These are phyloP conservation scores for Sylvilagus floridanus DNA, from an alignment of 2,797 vertebrate genomes.

Conservation along the genomic window DNA sequence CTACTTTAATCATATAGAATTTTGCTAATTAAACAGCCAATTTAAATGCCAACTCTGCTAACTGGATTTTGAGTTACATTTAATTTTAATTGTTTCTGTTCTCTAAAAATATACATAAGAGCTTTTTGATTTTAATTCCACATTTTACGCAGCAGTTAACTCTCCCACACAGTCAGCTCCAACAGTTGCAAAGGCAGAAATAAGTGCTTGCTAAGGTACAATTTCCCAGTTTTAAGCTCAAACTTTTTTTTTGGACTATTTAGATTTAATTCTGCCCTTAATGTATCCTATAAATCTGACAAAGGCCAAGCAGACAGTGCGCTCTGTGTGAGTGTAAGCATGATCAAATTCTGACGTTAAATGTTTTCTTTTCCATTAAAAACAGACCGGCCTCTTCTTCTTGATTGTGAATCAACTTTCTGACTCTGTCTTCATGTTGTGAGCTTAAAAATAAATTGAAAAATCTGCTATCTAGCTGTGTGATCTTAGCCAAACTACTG, in stretches of 20 bases:
- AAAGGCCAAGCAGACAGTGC: not conserved
- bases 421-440: slow-evolving; percentile 22
- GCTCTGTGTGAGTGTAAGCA: not conserved
- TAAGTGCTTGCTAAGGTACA: slow-evolving; percentile 33
- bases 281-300: not conserved
- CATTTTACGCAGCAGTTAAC: slow-evolving; percentile 66
- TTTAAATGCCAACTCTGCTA: slow-evolving; percentile 75
- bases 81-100: slow-evolving; percentile 79
- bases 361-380: slow-evolving; percentile 7
- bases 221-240: slow-evolving; percentile 47
- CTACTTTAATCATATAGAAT: slow-evolving; percentile 78
- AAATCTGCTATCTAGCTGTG: not conserved
- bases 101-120: slow-evolving; percentile 77
- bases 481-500: not conserved
- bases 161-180: slow-evolving; percentile 71
- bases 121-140: slow-evolving; percentile 75
- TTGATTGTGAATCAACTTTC: not conserved
- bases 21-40: slow-evolving; percentile 77
- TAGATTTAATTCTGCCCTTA: slow-evolving; percentile 58
- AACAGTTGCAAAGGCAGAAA: slow-evolving; percentile 60
- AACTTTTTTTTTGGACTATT: not conserved
- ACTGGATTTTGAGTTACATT: slow-evolving; percentile 78
- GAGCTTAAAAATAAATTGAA: slow-evolving; percentile 17
- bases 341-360: slow-evolving; percentile 28
- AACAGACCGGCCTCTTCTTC: not conserved